Base-by-base conservation (phyloP, 2,888 invertebrate species). In the Drosophila multiciliata region DNA sequence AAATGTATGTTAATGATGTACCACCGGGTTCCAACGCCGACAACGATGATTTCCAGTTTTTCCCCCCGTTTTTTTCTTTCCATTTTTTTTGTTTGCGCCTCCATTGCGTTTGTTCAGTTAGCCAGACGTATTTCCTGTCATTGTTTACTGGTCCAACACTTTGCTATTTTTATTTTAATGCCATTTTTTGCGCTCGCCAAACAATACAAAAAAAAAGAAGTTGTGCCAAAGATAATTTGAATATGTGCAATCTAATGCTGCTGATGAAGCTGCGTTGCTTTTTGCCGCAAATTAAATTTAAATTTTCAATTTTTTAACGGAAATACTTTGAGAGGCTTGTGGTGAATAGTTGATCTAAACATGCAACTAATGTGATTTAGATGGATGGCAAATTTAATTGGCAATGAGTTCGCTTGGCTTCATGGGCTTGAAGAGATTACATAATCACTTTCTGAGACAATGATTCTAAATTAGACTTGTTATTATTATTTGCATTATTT, bases 1-100 rank as follows among this genome's bases (percentile, higher is more conserved):
- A 87, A 87, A 89, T 88, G 78, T 90, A 90, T 87, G 87, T 87
- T 89, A 87, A 87, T 87, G 87, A 87, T 89, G 81, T 73, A 59
- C 62, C 60, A 71, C 75, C 45, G 45, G 45, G 66, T 80, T 80
- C 61, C 66, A 63, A 38, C 61, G 71, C 40, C 36, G 33, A 20
- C 48, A 63, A 69, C 73, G 69, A 86, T 85, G 89, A 88, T 81
- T 83, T 86, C 73, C 74, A 86, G 73, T 73, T 86, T 77, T 71
- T 66, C 42, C 55, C 32, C 49, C 5, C n/a, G 1, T 35, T 29
- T 15, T 49, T 69, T 85, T 72, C 68, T 66, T 48, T 59, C 23
- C 42, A 11, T 29, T 23, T 20, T 12, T 48, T 20, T 54, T 20
- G 26, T 59, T 45, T 60, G 52, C 52, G 8, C 23, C 35, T 55